Evolutionary conservation across 2,113 vertebrate species (phyloP).

Genomic region (Thryonomys swinderianus): DNA sequence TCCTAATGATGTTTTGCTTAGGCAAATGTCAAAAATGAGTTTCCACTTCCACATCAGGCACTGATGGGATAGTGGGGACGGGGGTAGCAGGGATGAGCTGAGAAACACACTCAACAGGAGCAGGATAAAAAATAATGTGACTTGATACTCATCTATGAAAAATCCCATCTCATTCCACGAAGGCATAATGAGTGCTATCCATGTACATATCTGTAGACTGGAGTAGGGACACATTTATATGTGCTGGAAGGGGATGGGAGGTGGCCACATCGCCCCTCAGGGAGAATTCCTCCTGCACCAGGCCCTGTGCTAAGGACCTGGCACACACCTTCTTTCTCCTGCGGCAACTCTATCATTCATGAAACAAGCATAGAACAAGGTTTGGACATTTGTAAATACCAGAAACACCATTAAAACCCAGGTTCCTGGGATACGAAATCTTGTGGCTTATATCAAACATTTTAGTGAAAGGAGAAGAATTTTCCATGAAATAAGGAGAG

Average conservation of each 20-base stretch:
- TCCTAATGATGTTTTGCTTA: conserved; percentile 78
- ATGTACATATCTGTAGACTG: neutral
- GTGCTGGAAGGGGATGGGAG: neutral
- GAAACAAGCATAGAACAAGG: conserved; percentile 2
- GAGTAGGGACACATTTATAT: neutral
- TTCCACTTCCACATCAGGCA: conserved; percentile 75
- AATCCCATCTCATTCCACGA: conserved; percentile 30
- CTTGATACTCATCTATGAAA: conserved; percentile 38
- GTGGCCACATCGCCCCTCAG: neutral
- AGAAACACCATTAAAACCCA: neutral
- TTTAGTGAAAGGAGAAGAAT: neutral
- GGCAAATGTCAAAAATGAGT: conserved; percentile 76
- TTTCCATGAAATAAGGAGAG: conserved; percentile 2
- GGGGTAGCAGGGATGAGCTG: neutral
- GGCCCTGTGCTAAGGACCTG: neutral
- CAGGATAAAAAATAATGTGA: conserved; percentile 35
- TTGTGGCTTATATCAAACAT: neutral
- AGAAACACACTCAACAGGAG: conserved; percentile 52
- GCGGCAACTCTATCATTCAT: neutral
- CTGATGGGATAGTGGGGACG: conserved; percentile 24
- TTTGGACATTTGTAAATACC: neutral
- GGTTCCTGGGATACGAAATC: neutral
- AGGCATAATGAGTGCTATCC: neutral
- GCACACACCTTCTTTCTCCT: neutral
- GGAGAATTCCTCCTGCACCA: neutral